These are phyloP conservation scores for Odocoileus virginianus DNA, from an alignment of 2,113 vertebrate genomes.

Conservation along the genomic window DNA sequence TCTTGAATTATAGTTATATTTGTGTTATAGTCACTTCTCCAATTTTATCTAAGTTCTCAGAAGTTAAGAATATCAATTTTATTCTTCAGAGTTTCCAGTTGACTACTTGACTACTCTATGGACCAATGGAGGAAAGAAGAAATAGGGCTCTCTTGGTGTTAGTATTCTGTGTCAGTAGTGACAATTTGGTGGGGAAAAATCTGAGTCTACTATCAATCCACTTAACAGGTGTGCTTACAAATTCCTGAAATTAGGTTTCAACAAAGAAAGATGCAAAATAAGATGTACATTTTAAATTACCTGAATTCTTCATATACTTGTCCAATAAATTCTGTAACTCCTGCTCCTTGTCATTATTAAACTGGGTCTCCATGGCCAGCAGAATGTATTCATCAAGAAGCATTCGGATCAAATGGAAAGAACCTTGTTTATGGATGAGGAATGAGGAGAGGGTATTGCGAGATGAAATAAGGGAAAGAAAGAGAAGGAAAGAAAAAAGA, in stretches of 20 bases:
- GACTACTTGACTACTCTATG: not conserved
- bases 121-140: not conserved
- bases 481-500: not conserved
- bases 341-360: constrained; percentile 99
- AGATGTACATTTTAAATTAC: constrained; percentile 76
- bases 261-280: not conserved
- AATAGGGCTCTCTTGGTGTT: not conserved
- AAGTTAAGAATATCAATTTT: not conserved
- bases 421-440: constrained; percentile 82
- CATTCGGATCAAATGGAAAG: constrained; percentile 98
- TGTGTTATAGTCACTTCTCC: not conserved
- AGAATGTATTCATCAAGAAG: constrained; percentile 98
- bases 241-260: not conserved
- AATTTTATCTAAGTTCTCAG: not conserved
- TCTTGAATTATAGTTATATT: not conserved
- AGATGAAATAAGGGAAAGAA: not conserved
- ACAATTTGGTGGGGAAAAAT: not conserved
- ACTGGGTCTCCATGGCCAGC: constrained; percentile 96
- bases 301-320: constrained; percentile 98
- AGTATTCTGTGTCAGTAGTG: not conserved
- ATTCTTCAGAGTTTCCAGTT: not conserved
- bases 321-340: constrained; percentile 96
- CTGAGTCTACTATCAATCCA: not conserved
- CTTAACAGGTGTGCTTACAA: not conserved
- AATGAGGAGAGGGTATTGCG: not conserved